Base-by-base conservation (phyloP, 2,113 vertebrate species). In the Otus sunia region DNA sequence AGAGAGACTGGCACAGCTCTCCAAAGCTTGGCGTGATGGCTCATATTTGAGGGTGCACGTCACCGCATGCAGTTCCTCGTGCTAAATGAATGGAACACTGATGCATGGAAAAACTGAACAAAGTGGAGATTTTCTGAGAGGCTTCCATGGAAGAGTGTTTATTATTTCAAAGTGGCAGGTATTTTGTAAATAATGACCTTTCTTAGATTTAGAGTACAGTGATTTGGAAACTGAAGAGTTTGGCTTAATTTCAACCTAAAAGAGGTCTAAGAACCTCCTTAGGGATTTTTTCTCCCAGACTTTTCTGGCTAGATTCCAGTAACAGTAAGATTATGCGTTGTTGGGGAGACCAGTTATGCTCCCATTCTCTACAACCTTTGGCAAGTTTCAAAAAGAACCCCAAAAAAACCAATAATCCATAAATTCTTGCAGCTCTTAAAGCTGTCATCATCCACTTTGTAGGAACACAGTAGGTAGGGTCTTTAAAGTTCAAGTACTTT, bases 41-140 rank as follows among this genome's bases (percentile, higher is more conserved):
- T 89, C 15, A 0, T 45, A 10, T 39, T 63, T 62, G 23, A 72
- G 30, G 10, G 30, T 32, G 6, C 15, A 0, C 50, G 52, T 86
- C 71, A 36, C 75, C 7, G 2, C 10, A 16, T 55, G 56, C 43
- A 85, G 25, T 80, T 88, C 49, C 49, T 77, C 5, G 1, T 58
- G 66, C 37, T 62, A 26, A 47, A 2, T 60, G 32, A 71, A 17
- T 50, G 39, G 53, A 82, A 41, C 2, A 0, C 7, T n/a, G 37
- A 39, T 30, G 27, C 7, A 4, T 73, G 25, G 88, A 72, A 88
- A 86, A 92, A 43, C 56, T 58, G 53, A 62, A 22, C 15, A 15
- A 86, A 93, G 32, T 50, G 49, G 90, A 41, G n/a, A 25, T 84
- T 86, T 92, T 62, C 92, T 84, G 60, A 86, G 41, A 78, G 47